phyloP scores from a whole-genome alignment of 2,888 invertebrate genomes.

The Pilophorus perplexus region DNA sequence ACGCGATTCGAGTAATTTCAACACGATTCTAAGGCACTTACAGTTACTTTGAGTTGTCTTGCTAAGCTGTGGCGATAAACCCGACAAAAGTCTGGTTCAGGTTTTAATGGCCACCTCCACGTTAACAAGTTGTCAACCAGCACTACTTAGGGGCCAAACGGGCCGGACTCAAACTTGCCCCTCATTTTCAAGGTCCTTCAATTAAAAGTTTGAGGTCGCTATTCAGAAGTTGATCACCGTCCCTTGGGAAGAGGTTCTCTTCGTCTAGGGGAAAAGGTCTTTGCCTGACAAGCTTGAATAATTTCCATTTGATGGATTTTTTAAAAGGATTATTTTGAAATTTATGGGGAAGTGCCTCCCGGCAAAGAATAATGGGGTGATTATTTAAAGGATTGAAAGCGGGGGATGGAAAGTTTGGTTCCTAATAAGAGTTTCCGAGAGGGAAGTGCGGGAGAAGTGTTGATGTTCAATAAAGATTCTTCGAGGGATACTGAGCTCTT shows the following conservation, averaged over 20 bases:
- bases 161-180: neutral
- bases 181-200: slow-evolving; percentile 25
- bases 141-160: neutral
- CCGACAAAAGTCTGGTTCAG: too few species aligned
- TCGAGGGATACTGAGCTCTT: neutral
- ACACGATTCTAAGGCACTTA: too few species aligned
- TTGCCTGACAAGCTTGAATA: slow-evolving; percentile 18
- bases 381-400: slow-evolving; percentile 26
- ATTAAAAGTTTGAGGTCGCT: slow-evolving; percentile 31
- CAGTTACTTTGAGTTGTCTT: too few species aligned
- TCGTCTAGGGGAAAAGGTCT: neutral
- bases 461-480: slow-evolving; percentile 21
- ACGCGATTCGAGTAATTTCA: too few species aligned
- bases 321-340: slow-evolving; percentile 26
- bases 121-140: neutral
- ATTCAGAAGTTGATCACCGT: slow-evolving; percentile 28
- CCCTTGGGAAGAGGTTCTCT: neutral
- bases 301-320: slow-evolving; percentile 21
- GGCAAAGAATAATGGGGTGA: slow-evolving; percentile 34
- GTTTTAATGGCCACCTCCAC: neutral
- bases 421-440: slow-evolving; percentile 27
- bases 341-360: slow-evolving; percentile 14
- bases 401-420: slow-evolving; percentile 26
- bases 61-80: too few species aligned
- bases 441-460: slow-evolving; percentile 1